phyloP scores from a whole-genome alignment of 2,113 vertebrate species.

The Actinemys pallida region DNA sequence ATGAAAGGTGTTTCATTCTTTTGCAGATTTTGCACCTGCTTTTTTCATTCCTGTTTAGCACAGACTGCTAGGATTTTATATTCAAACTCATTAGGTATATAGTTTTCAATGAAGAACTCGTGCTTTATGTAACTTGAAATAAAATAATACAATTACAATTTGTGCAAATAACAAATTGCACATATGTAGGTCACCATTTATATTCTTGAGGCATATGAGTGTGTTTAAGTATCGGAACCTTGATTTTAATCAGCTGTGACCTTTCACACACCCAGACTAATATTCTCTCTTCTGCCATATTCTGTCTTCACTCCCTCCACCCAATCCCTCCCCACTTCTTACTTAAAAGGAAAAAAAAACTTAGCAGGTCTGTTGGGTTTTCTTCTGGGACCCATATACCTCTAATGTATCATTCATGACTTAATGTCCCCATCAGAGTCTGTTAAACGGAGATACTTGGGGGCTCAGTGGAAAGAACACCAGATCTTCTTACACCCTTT shows the following conservation, averaged over 20 bases:
- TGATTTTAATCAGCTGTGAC: background rate
- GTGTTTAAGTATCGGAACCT: background rate
- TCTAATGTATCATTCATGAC: background rate
- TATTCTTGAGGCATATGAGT: background rate
- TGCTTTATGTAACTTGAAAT: background rate
- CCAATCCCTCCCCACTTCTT: background rate
- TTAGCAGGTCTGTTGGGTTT: background rate
- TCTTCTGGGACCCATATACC: background rate
- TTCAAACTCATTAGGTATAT: background rate
- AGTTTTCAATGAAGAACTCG: background rate
- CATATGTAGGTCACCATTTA: background rate
- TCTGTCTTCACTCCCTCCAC: background rate
- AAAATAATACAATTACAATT: background rate
- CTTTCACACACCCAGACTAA: background rate
- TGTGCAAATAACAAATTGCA: background rate
- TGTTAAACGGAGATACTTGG: background rate
- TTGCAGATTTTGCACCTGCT: background rate
- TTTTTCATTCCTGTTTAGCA: background rate
- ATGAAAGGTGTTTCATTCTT: background rate
- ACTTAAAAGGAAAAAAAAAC: background rate
- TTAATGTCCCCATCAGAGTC: background rate
- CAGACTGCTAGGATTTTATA: background rate
- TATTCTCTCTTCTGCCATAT: background rate
- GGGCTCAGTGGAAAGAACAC: background rate
- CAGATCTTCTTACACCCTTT: background rate